Evolutionary conservation across 2,888 invertebrate genomes (phyloP).

Genomic region (Pseudoips prasinana): DNA sequence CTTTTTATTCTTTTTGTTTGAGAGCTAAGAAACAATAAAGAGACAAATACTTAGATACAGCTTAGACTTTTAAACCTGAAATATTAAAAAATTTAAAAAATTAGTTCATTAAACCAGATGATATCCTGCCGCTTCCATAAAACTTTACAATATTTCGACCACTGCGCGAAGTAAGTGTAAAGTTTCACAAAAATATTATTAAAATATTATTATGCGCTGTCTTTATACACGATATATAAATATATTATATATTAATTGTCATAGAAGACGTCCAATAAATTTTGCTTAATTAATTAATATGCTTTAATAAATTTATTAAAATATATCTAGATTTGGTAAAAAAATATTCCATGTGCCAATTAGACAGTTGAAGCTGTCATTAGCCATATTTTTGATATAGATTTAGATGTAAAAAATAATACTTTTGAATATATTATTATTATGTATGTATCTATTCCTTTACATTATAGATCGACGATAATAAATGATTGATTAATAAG

Average conservation of each 20-base stretch:
- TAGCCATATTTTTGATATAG: conserved; percentile 77
- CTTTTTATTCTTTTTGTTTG: no score
- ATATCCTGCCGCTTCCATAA: conserved; percentile 30
- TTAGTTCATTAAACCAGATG: no score
- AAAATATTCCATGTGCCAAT: conserved; percentile 76
- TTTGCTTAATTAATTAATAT: conserved; percentile 43
- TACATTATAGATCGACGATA: conserved; percentile 69
- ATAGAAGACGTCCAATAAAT: conserved; percentile 55
- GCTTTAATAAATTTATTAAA: conserved; percentile 44
- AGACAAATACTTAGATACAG: no score
- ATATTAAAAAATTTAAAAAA: no score
- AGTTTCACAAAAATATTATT: conserved; percentile 38
- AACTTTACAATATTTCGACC: conserved; percentile 70
- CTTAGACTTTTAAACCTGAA: no score
- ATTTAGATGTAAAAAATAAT: conserved; percentile 65
- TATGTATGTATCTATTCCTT: conserved; percentile 69
- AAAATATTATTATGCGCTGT: conserved; percentile 36
- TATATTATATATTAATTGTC: conserved; percentile 72
- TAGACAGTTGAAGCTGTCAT: conserved; percentile 47
- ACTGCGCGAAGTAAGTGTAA: conserved; percentile 65
- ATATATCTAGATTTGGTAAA: conserved; percentile 41
- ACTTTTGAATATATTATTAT: conserved; percentile 60
- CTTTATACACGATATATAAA: conserved; percentile 74
- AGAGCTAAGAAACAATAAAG: no score
- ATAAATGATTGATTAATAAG: conserved; percentile 71